Evolutionary conservation across 64 coral and sea anemone genomes (phyloP), one percentile per base, ranked within the genome.

Genomic region (Montipora foliosa): DNA sequence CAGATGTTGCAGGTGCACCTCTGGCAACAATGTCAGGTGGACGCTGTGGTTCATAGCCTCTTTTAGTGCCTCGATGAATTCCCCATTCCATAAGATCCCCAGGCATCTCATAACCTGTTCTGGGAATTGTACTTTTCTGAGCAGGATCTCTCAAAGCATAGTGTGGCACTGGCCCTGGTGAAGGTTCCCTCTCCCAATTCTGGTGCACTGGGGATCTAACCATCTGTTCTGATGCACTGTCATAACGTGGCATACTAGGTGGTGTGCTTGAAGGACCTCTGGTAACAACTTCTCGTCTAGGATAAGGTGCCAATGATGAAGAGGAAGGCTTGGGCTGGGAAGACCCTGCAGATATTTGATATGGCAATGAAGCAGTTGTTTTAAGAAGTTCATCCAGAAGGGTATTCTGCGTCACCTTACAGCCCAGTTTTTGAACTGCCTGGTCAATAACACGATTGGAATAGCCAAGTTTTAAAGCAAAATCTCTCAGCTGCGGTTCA

Each of bases 401-500:
- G 1, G 95, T 99, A 87, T 99, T 99, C 60, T 96, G 88, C 50
- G 91, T 88, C 3, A 99, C 95, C 48, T 79, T 90, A 4, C 88
- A 71, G 47, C 98, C 98, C 61, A 92, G 98, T 62, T 99, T 99
- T 61, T 95, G 90, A 5, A 99, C 89, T 69, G 96, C 98, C 24
- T 87, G 69, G 67, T 96, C 58, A 71, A 99, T 99, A 24, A 94
- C 92, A 44, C 95, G 80, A 70, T 99, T 81, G 11, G 95, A 92
- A 84, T 99, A 99, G 5, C 98, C 98, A 2, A 99, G 92, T 85
- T 99, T 99, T 22, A 96, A 76, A 3, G 98, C 98, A 94, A 99
- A 99, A 47, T 99, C 98, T 57, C 94, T 89, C 61, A 99, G 77
- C 8, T 86, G 83, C 9, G 95, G 95, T 19, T 96, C 92, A 49